Evolutionary conservation across 1,140 invertebrate genomes (phyloP).

Genomic region (Apis cerana): DNA sequence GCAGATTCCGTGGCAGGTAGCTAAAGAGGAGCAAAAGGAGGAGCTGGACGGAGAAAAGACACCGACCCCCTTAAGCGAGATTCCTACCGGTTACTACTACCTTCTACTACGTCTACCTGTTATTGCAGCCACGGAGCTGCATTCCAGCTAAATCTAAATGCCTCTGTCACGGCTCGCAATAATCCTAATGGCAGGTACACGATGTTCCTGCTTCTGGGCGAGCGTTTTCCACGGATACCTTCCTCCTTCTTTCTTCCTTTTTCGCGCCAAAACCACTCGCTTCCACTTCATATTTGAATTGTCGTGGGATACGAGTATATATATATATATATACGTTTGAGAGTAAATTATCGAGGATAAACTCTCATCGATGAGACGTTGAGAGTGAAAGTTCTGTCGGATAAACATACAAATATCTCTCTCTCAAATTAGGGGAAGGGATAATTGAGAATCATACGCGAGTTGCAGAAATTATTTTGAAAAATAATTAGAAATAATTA

Average conservation of each 20-base stretch:
- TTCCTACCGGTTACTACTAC: slow-evolving; percentile 51
- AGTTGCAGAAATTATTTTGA: no score
- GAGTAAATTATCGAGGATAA: no score
- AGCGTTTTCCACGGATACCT: slow-evolving; percentile 25
- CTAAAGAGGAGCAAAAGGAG: slow-evolving; percentile 27
- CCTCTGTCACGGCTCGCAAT: slow-evolving; percentile 71
- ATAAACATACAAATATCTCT: no score
- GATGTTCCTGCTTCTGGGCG: slow-evolving; percentile 63
- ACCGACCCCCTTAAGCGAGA: slow-evolving; percentile 50
- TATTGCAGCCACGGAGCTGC: slow-evolving; percentile 54
- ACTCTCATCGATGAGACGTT: no score
- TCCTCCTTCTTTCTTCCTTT: no score
- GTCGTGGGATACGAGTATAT: no score
- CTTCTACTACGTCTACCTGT: slow-evolving; percentile 41
- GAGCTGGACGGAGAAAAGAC: slow-evolving; percentile 16
- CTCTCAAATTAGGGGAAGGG: no score
- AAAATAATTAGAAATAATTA: no score
- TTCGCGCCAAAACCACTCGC: background rate
- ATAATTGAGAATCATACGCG: no score
- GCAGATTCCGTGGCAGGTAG: slow-evolving; percentile 21
- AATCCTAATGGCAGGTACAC: slow-evolving; percentile 69
- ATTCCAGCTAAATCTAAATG: slow-evolving; percentile 72
- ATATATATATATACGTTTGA: no score
- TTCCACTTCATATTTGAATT: no score
- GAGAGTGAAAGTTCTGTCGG: no score